phyloP scores from a whole-genome alignment of 2,888 invertebrate genomes.

The Tridacna crocea region DNA sequence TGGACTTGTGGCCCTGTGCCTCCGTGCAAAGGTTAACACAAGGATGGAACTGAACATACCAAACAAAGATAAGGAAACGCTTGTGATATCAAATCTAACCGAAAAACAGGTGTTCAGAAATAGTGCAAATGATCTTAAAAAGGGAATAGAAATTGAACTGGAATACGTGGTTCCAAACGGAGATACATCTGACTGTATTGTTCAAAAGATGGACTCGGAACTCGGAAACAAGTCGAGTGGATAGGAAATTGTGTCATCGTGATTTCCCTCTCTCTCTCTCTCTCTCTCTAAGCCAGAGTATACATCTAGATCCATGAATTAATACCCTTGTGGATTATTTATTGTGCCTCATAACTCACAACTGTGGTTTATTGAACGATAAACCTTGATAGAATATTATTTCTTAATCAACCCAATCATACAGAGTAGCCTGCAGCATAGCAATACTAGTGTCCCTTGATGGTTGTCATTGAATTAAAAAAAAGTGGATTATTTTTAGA shows the following conservation, averaged over 20 bases:
- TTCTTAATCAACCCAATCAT: too few relatives aligned
- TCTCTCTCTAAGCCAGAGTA: too few relatives aligned
- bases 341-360: too few relatives aligned
- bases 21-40: neutral
- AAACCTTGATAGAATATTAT: too few relatives aligned
- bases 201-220: conserved; percentile 6
- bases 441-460: too few relatives aligned
- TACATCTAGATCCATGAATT: too few relatives aligned
- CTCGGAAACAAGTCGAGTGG: neutral
- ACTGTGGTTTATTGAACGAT: too few relatives aligned
- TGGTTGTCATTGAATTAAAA: too few relatives aligned
- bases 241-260: neutral
- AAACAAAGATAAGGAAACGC: neutral
- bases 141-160: neutral
- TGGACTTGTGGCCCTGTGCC: conserved; percentile 7
- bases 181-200: neutral
- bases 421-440: too few relatives aligned
- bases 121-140: neutral
- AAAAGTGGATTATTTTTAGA: too few relatives aligned
- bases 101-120: neutral
- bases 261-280: neutral
- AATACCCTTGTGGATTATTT: too few relatives aligned
- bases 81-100: neutral
- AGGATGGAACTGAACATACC: conserved; percentile 12
- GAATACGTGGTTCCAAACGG: conserved; percentile 2